Evolutionary conservation across 2,888 invertebrate species (phyloP).

Genomic region (Drosophila limbata): DNA sequence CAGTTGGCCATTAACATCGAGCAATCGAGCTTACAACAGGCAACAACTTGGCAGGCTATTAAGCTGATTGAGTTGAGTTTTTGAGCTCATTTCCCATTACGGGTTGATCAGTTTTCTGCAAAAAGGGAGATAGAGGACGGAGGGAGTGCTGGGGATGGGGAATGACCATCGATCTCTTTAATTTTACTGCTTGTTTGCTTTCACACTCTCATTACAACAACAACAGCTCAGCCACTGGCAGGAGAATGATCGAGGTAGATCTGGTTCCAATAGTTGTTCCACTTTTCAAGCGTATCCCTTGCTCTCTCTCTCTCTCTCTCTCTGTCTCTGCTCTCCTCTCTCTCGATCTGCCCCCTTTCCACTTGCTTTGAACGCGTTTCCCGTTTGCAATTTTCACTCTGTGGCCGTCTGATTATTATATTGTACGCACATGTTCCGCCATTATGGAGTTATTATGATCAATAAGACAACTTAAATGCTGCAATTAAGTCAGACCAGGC

Average conservation of each 20-base stretch:
- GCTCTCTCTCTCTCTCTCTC: constrained; percentile 3
- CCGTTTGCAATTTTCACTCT: constrained; percentile 80
- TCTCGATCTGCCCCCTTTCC: constrained; percentile 11
- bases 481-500: constrained; percentile 83
- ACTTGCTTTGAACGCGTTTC: constrained; percentile 50
- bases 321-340: background rate
- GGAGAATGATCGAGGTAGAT: constrained; percentile 14
- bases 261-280: constrained; percentile 52
- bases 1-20: constrained; percentile 25
- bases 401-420: constrained; percentile 76
- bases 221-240: constrained; percentile 26
- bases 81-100: constrained; percentile 75
- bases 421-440: constrained; percentile 85
- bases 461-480: constrained; percentile 85
- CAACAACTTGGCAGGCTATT: constrained; percentile 76
- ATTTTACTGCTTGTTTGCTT: constrained; percentile 81
- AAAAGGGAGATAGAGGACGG: background rate
- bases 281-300: constrained; percentile 59
- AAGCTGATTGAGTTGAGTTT: constrained; percentile 80
- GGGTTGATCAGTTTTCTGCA: constrained; percentile 68
- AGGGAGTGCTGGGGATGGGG: constrained; percentile 15
- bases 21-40: constrained; percentile 42
- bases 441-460: constrained; percentile 86
- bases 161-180: constrained; percentile 51
- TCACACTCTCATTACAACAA: constrained; percentile 76